Conservation (phyloP, 2,888 invertebrate species). For the Pterobdella sp. region DNA sequence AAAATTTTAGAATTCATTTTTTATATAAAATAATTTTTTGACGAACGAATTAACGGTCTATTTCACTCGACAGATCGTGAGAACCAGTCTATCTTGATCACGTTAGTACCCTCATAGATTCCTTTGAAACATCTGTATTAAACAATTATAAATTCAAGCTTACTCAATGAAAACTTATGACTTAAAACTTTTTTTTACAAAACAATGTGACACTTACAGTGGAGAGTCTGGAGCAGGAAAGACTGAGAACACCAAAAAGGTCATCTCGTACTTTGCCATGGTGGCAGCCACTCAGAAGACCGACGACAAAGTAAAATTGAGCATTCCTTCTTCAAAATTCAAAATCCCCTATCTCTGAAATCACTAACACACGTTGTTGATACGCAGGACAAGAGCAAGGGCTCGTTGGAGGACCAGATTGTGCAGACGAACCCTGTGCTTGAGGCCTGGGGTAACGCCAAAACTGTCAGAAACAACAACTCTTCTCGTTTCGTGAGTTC, state of each 20-base stretch:
- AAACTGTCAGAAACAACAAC: slow-evolving; percentile 81
- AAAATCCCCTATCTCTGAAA: too few relatives aligned
- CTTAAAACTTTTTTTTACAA: too few relatives aligned
- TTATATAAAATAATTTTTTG: slow-evolving; percentile 15
- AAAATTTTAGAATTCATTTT: slow-evolving; percentile 2
- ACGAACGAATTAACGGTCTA: too few relatives aligned
- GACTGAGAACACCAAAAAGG: slow-evolving; percentile 99
- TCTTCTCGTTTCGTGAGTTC: slow-evolving; percentile 92
- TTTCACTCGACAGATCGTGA: slow-evolving; percentile 78
- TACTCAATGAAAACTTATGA: too few relatives aligned
- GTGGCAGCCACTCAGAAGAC: slow-evolving; percentile 33
- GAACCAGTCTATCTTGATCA: slow-evolving; percentile 99
- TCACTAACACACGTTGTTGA: not conserved
- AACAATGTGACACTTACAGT: too few relatives aligned
- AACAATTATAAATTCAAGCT: too few relatives aligned
- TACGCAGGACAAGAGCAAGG: slow-evolving; percentile 22
- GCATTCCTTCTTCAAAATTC: not conserved
- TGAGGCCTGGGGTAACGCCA: slow-evolving; percentile 47
- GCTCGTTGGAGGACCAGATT: slow-evolving; percentile 91
- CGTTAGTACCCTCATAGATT: too few relatives aligned
- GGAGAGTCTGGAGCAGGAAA: slow-evolving; percentile 97
- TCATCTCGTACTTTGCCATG: slow-evolving; percentile 88
- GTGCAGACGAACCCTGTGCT: slow-evolving; percentile 80
- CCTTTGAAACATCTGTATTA: too few relatives aligned
- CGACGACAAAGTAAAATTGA: not conserved